phyloP scores from a whole-genome alignment of 2,797 vertebrate species.

The Lacerta bilineata region DNA sequence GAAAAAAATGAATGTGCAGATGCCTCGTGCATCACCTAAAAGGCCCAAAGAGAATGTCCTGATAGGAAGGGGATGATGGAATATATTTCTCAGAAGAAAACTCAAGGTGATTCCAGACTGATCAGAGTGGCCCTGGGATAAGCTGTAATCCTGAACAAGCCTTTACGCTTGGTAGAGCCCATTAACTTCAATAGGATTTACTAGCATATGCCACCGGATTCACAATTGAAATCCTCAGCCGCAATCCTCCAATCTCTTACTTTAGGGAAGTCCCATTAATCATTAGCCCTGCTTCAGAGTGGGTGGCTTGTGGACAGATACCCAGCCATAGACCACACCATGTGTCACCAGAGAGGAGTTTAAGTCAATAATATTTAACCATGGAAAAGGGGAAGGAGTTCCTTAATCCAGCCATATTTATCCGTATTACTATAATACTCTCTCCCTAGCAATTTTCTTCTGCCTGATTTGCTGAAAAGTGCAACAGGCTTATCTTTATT shows the following conservation, averaged over 20 bases:
- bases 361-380: slow-evolving; percentile 23
- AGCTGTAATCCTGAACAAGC: not conserved
- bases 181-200: slow-evolving; percentile 33
- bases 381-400: not conserved
- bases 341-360: not conserved
- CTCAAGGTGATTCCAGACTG: slow-evolving; percentile 11
- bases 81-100: not conserved
- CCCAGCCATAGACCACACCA: no score
- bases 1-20: not conserved
- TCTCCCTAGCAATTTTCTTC: slow-evolving; percentile 52
- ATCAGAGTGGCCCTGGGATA: not conserved
- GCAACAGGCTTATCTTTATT: slow-evolving; percentile 59
- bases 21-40: not conserved
- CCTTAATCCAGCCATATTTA: slow-evolving; percentile 17
- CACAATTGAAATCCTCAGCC: not conserved
- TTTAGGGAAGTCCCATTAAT: slow-evolving; percentile 20
- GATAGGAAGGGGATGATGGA: not conserved
- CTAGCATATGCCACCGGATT: not conserved
- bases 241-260: not conserved
- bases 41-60: not conserved
- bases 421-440: slow-evolving; percentile 12
- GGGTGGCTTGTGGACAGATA: not conserved
- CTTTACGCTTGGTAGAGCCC: slow-evolving; percentile 12
- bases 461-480: slow-evolving; percentile 51
- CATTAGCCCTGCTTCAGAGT: not conserved